These are phyloP conservation scores for Tapera naevia DNA, from an alignment of 2,797 vertebrate genomes.

Conservation along the genomic window DNA sequence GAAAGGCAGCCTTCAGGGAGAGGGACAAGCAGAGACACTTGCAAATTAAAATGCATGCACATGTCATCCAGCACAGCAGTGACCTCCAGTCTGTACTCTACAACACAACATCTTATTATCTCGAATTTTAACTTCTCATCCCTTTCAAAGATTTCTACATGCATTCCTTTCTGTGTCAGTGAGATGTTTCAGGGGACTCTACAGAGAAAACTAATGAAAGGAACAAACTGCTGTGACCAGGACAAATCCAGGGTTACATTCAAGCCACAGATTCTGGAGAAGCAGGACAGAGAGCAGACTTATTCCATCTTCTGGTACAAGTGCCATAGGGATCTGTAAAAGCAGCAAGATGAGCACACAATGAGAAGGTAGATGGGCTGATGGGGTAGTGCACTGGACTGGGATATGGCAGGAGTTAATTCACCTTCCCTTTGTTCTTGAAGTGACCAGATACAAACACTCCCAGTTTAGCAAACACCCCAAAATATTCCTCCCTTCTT, in stretches of 20 bases:
- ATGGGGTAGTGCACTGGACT: not conserved
- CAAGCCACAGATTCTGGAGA: not conserved
- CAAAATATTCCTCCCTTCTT: not conserved
- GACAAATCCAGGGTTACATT: not conserved
- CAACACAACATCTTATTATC: not conserved
- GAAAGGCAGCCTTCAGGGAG: constrained; percentile 38
- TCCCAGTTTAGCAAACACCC: not conserved
- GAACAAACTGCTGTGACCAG: not conserved
- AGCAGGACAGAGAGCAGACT: not conserved
- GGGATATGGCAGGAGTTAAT: not conserved
- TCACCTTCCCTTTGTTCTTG: not conserved
- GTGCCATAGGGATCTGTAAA: not conserved
- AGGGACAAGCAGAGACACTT: constrained; percentile 42
- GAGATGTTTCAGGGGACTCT: not conserved
- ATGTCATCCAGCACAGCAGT: not conserved
- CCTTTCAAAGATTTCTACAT: constrained; percentile 17
- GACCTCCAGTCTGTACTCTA: not conserved
- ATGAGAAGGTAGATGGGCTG: not conserved
- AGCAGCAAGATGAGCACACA: not conserved
- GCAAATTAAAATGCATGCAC: not conserved
- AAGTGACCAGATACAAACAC: not conserved
- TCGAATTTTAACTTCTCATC: constrained; percentile 6
- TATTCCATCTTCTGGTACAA: not conserved
- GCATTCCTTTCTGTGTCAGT: not conserved
- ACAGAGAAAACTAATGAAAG: not conserved